Evolutionary conservation across 1,140 invertebrate species (phyloP).

Genomic region (Drosophila orosa): DNA sequence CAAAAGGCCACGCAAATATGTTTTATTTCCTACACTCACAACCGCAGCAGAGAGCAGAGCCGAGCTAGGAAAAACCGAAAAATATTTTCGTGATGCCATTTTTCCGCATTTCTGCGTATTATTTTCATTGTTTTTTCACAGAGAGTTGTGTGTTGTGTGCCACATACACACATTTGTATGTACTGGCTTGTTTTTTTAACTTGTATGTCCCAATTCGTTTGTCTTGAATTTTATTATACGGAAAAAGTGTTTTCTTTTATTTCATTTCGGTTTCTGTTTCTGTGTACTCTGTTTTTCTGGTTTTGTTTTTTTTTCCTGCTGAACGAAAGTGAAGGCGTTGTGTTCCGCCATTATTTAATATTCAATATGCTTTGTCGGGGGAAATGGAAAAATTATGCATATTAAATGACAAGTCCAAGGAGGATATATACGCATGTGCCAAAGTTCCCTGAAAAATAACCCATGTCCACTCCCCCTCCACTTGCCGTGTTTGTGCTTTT

Average conservation of each 20-base stretch:
- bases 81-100: conserved; percentile 67
- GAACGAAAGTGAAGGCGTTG: conserved; percentile 31
- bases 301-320: background rate
- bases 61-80: conserved; percentile 47
- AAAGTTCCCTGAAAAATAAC: conserved; percentile 54
- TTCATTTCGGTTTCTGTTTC: conserved; percentile 32
- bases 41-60: conserved; percentile 10
- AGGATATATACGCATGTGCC: conserved; percentile 43
- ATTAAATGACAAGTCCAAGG: conserved; percentile 66
- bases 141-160: conserved; percentile 48
- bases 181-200: conserved; percentile 53
- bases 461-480: conserved; percentile 2
- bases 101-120: conserved; percentile 77
- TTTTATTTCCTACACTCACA: conserved; percentile 8
- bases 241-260: conserved; percentile 72
- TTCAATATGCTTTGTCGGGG: conserved; percentile 77
- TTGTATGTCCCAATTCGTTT: conserved; percentile 76
- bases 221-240: conserved; percentile 76
- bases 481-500: conserved; percentile 22
- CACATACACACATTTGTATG: conserved; percentile 6
- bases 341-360: conserved; percentile 71
- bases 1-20: background rate
- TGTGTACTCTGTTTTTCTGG: conserved; percentile 10
- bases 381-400: conserved; percentile 81
- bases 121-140: conserved; percentile 77